Evolutionary conservation across 2,888 invertebrate species (phyloP).

Genomic region (Lithophane socia): DNA sequence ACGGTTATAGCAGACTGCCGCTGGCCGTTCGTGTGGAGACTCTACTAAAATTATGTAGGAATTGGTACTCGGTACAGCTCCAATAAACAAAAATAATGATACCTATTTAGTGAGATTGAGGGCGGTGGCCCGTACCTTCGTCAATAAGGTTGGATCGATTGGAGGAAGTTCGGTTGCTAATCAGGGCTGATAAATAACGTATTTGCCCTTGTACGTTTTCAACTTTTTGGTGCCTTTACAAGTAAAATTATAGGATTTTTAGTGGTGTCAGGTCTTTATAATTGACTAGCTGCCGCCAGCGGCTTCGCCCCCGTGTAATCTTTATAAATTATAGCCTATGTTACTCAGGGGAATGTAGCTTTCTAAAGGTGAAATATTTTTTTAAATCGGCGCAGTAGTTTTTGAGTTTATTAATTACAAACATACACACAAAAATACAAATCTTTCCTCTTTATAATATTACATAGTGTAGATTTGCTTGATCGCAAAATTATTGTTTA

Average conservation of each 20-base stretch:
- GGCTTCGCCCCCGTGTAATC: too few species aligned
- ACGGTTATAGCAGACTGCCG: conserved; percentile 85
- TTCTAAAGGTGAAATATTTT: too few species aligned
- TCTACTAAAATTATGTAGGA: conserved; percentile 70
- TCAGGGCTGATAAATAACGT: conserved; percentile 21
- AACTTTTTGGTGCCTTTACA: not conserved
- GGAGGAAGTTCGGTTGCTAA: conserved; percentile 27
- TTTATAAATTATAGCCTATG: too few species aligned
- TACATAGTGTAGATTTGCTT: too few species aligned
- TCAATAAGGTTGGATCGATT: conserved; percentile 47
- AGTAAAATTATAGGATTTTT: not conserved
- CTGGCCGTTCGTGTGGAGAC: conserved; percentile 77
- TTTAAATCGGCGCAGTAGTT: too few species aligned
- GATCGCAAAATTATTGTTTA: not conserved
- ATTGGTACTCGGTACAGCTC: conserved; percentile 64
- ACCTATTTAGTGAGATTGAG: conserved; percentile 64
- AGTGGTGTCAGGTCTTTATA: not conserved
- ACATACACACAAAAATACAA: too few species aligned
- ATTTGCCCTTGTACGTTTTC: not conserved
- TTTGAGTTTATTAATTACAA: too few species aligned
- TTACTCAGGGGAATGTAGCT: too few species aligned
- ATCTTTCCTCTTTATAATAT: too few species aligned
- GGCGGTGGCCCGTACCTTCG: conserved; percentile 35
- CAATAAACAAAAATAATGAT: conserved; percentile 70
- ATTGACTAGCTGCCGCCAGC: too few species aligned